phyloP scores from a whole-genome alignment of 2,888 invertebrate genomes.

The Galerucella calmariensis region DNA sequence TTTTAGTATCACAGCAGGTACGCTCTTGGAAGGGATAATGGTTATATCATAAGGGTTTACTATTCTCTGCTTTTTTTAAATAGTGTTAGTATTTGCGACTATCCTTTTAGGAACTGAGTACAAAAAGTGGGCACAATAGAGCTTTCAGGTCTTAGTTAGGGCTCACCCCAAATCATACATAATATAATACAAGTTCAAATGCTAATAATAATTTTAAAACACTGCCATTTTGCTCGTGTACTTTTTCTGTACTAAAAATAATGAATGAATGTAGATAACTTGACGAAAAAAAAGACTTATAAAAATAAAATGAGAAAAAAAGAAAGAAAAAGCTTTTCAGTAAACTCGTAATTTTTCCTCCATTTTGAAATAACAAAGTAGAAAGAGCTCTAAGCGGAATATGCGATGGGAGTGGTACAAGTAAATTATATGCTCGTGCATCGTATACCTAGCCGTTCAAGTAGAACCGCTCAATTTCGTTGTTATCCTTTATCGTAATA shows the following conservation, averaged over 20 bases:
- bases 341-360: constrained; percentile 38
- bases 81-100: no score
- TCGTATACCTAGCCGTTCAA: constrained; percentile 50
- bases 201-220: background rate
- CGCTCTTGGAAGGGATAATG: no score
- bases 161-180: no score
- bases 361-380: constrained; percentile 40
- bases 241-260: background rate
- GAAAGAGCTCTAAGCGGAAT: constrained; percentile 32
- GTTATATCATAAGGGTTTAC: no score
- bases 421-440: constrained; percentile 55
- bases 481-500: constrained; percentile 41
- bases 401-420: constrained; percentile 54
- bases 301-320: background rate
- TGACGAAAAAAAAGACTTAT: constrained; percentile 15
- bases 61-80: no score
- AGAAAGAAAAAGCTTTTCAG: constrained; percentile 28
- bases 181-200: no score
- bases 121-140: no score
- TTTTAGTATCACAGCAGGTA: no score
- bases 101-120: no score
- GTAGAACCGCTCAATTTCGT: constrained; percentile 43
- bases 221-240: background rate
- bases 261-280: constrained; percentile 10
- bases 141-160: no score